These are phyloP conservation scores for Entomobrya proxima DNA, from an alignment of 2,888 invertebrate genomes.

Conservation along the genomic window DNA sequence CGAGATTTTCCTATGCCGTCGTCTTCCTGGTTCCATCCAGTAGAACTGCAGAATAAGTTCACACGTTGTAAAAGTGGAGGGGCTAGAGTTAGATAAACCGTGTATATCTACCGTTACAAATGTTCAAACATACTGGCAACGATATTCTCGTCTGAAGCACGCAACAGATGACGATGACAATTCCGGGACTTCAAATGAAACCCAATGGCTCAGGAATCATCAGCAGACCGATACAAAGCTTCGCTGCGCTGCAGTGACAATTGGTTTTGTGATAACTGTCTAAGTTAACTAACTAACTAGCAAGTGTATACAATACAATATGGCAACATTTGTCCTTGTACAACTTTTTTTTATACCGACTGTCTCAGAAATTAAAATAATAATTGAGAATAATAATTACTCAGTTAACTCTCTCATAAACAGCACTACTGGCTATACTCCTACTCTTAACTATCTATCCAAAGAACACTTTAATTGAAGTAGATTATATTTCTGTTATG, in stretches of 20 bases:
- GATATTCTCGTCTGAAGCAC: too few relatives aligned
- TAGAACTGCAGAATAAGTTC: neutral
- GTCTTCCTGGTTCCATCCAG: neutral
- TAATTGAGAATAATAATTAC: neutral
- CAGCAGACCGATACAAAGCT: too few relatives aligned
- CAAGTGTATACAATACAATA: slow-evolving; percentile 4
- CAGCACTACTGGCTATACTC: neutral
- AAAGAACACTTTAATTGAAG: slow-evolving; percentile 29
- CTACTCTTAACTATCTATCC: neutral
- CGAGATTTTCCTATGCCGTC: slow-evolving; percentile 9
- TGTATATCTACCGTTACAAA: neutral
- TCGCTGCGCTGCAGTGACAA: too few relatives aligned
- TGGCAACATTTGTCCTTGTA: slow-evolving; percentile 16
- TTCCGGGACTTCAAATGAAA: neutral
- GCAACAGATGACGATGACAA: neutral
- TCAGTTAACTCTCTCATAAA: neutral
- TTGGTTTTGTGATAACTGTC: neutral
- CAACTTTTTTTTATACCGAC: neutral
- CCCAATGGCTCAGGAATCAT: neutral
- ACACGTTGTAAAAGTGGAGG: neutral
- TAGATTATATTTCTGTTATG: slow-evolving; percentile 17
- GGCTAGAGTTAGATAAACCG: neutral
- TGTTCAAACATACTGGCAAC: neutral
- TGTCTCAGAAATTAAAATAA: neutral
- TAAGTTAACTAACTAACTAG: neutral